Conservation (phyloP, 2,113 vertebrate genomes). For the Vombatus ursinus region DNA sequence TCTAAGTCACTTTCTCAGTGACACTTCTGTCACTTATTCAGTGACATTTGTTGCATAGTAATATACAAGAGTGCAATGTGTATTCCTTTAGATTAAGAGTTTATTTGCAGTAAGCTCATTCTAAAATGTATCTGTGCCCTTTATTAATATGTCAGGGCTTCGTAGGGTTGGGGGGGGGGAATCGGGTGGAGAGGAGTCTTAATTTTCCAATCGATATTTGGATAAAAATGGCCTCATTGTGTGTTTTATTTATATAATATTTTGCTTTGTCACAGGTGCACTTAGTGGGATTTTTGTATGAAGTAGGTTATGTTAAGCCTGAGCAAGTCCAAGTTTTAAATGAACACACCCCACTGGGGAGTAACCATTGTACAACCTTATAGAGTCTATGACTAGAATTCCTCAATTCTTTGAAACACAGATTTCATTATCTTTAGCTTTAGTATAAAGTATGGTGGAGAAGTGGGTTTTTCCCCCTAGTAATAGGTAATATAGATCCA, state of each 20-base stretch:
- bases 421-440: slow-evolving; percentile 43
- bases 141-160: slow-evolving; percentile 72
- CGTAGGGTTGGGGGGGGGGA: slow-evolving; percentile 65
- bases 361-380: slow-evolving; percentile 71
- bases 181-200: slow-evolving; percentile 44
- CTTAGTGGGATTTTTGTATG: slow-evolving; percentile 54
- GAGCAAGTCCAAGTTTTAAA: slow-evolving; percentile 81
- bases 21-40: slow-evolving; percentile 82
- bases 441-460: slow-evolving; percentile 46
- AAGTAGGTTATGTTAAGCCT: slow-evolving; percentile 66
- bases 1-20: slow-evolving; percentile 84
- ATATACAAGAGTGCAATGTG: slow-evolving; percentile 86
- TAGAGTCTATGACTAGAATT: slow-evolving; percentile 47
- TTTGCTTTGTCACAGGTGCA: slow-evolving; percentile 63
- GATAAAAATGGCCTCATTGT: slow-evolving; percentile 66
- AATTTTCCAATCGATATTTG: slow-evolving; percentile 74
- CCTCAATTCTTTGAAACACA: slow-evolving; percentile 53
- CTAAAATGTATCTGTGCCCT: slow-evolving; percentile 83
- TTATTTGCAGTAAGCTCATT: slow-evolving; percentile 83
- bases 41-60: slow-evolving; percentile 84
- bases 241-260: slow-evolving; percentile 66
- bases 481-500: slow-evolving; percentile 25
- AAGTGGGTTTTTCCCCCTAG: slow-evolving; percentile 49
- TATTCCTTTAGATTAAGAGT: slow-evolving; percentile 88
- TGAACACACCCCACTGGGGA: slow-evolving; percentile 72